Evolutionary conservation across 2,888 invertebrate species (phyloP).

Genomic region (Tyria jacobaeae): DNA sequence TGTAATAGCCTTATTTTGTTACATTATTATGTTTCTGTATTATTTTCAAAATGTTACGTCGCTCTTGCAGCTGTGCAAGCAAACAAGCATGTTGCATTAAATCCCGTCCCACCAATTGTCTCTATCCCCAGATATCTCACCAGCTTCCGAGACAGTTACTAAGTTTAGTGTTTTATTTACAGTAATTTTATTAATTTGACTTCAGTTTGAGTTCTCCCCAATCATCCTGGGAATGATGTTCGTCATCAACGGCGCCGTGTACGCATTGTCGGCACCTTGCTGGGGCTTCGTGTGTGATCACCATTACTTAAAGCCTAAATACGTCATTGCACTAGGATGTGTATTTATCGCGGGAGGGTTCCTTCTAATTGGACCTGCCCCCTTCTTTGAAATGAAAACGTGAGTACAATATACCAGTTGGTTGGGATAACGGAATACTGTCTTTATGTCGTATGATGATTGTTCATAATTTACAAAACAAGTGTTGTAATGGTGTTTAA

Average conservation of each 20-base stretch:
- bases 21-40: no score
- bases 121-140: no score
- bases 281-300: conserved; percentile 95
- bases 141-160: no score
- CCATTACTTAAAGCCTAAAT: conserved; percentile 87
- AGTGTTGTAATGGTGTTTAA: no score
- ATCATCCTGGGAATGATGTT: conserved; percentile 92
- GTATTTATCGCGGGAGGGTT: conserved; percentile 90
- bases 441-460: neutral
- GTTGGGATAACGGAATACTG: neutral
- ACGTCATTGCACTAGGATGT: conserved; percentile 89
- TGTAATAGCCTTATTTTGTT: no score
- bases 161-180: no score
- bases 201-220: conserved; percentile 89
- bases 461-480: neutral
- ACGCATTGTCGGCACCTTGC: conserved; percentile 91
- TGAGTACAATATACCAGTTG: conserved; percentile 64
- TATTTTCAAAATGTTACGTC: no score
- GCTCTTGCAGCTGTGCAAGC: no score
- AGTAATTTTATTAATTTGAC: no score
- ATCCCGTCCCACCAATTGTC: no score
- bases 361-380: conserved; percentile 92
- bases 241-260: conserved; percentile 93
- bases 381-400: conserved; percentile 89
- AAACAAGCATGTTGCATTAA: no score